Percentiles rank a stretch among this genome's conserved stretches.
These are phyloP conservation scores for Aphodius sticticus DNA, from an alignment of 2,888 invertebrate species.

Conservation along the genomic window DNA sequence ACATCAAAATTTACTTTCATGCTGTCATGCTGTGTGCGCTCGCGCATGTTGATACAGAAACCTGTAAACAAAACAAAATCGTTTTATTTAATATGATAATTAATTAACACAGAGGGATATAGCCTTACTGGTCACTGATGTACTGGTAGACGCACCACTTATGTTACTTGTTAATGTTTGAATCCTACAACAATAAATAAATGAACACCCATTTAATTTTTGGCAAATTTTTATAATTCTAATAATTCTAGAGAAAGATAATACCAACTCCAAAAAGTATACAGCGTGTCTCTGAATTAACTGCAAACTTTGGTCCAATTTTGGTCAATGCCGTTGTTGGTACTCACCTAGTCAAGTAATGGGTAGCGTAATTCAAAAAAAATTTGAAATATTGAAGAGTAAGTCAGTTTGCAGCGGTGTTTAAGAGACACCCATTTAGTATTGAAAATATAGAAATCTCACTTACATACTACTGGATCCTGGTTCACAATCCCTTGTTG, in stretches of 20 bases:
- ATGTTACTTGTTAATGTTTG: neutral
- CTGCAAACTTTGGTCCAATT: too few relatives aligned
- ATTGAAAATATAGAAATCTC: neutral
- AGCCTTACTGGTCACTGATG: neutral
- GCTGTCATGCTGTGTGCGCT: neutral
- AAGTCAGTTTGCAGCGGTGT: too few relatives aligned
- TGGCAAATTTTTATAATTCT: too few relatives aligned
- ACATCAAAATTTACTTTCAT: conserved; percentile 4
- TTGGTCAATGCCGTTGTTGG: too few relatives aligned
- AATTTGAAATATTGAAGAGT: too few relatives aligned
- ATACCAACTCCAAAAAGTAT: too few relatives aligned
- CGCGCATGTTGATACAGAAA: neutral
- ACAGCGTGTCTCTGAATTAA: too few relatives aligned
- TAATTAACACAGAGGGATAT: too few relatives aligned
- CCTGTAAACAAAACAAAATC: neutral
- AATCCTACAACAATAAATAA: neutral
- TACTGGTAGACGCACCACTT: neutral
- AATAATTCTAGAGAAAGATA: too few relatives aligned
- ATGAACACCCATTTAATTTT: neutral
- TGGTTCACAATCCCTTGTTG: neutral
- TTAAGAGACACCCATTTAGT: too few relatives aligned
- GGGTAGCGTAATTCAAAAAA: too few relatives aligned
- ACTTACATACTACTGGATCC: neutral
- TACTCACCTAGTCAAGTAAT: too few relatives aligned
- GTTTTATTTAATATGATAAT: neutral